Conservation (phyloP, 2,888 invertebrate genomes). For the Caenorhabditis sp. region DNA sequence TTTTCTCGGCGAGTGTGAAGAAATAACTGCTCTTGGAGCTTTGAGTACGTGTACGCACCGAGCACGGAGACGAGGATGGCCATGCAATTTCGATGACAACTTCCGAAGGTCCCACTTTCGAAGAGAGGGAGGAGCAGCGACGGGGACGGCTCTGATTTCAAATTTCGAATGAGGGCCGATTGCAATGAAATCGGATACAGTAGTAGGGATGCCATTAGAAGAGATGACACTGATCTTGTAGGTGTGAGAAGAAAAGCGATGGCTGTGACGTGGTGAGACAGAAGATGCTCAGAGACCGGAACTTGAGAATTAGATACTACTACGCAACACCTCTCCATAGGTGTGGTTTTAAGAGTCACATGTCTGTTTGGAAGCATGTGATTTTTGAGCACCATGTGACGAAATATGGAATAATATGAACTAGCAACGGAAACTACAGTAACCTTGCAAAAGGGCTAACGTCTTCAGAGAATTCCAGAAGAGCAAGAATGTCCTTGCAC, state of each 20-base stretch:
- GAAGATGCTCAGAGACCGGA: background rate
- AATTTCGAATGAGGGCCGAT: constrained; percentile 13
- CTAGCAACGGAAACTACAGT: background rate
- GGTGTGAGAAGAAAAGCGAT: constrained; percentile 13
- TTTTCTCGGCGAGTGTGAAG: background rate
- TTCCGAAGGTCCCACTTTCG: constrained; percentile 42
- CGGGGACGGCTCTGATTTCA: constrained; percentile 49
- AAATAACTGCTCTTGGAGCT: constrained; percentile 11
- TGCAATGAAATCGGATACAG: constrained; percentile 33
- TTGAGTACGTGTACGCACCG: constrained; percentile 43
- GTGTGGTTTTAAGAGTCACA: background rate
- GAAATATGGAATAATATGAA: no score
- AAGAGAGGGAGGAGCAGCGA: constrained; percentile 10
- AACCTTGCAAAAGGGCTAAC: background rate
- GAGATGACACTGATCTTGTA: constrained; percentile 3
- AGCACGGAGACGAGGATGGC: constrained; percentile 15
- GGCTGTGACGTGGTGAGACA: constrained; percentile 9
- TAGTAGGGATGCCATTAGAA: constrained; percentile 19
- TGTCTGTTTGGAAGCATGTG: background rate
- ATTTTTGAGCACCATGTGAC: background rate
- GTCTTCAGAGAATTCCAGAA: background rate
- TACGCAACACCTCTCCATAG: background rate
- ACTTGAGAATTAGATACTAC: background rate
- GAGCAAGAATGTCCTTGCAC: background rate
- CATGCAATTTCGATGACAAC: constrained; percentile 49